Evolutionary conservation across 1,140 invertebrate species (phyloP).

Genomic region (Drosophila ambigua): DNA sequence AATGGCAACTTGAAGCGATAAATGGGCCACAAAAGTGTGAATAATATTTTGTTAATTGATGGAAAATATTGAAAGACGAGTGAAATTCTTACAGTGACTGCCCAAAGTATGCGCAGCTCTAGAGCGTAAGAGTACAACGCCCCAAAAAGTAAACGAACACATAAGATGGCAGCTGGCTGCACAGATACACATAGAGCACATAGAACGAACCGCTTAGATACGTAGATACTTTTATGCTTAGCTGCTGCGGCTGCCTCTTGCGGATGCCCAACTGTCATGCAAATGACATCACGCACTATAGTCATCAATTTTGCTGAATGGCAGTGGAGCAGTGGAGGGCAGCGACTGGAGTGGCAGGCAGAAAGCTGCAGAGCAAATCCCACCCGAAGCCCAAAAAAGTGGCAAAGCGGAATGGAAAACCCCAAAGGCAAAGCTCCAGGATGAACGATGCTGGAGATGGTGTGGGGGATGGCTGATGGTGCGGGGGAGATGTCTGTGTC

Average conservation of each 20-base stretch:
- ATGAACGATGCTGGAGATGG: conserved; percentile 20
- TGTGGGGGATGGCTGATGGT: background rate
- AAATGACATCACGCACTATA: conserved; percentile 82
- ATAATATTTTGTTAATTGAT: background rate
- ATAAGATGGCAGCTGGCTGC: too few relatives aligned
- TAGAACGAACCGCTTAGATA: conserved; percentile 35
- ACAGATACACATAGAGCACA: background rate
- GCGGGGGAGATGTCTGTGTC: conserved; percentile 6
- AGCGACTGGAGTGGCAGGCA: background rate
- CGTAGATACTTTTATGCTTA: conserved; percentile 51
- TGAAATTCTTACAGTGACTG: too few relatives aligned
- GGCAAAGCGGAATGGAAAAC: conserved; percentile 25
- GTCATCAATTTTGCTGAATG: conserved; percentile 71
- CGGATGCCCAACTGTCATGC: conserved; percentile 76
- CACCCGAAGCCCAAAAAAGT: conserved; percentile 37
- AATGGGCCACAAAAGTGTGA: background rate
- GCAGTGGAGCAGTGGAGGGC: background rate
- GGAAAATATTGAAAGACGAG: too few relatives aligned
- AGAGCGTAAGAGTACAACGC: too few relatives aligned
- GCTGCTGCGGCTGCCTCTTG: background rate
- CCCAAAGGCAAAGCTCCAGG: conserved; percentile 56
- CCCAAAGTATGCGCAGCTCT: too few relatives aligned
- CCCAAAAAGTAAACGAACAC: too few relatives aligned
- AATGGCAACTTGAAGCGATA: background rate
- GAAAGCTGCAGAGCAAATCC: conserved; percentile 66